A percentile compares a stretch with the other conserved stretches of the same genome.
Evolutionary conservation across 2,797 vertebrate genomes (phyloP).

Genomic region (Cephalopachus bancanus): DNA sequence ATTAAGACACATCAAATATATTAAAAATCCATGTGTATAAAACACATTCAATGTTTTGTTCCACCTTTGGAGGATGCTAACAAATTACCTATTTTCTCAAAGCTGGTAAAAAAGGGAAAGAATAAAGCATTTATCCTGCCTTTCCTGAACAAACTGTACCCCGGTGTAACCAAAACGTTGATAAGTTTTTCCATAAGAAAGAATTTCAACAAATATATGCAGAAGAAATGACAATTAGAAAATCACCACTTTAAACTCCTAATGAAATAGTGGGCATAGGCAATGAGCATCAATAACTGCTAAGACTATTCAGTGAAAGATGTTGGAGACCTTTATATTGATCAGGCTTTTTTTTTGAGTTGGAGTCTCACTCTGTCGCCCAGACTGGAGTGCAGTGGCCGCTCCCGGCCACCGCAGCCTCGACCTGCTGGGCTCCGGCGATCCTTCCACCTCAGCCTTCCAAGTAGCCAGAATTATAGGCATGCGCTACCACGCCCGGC

Average conservation of each 20-base stretch:
- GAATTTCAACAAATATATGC: background rate
- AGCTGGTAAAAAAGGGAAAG: background rate
- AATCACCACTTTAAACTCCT: background rate
- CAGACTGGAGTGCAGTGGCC: no score
- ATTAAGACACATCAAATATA: background rate
- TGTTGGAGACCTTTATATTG: background rate
- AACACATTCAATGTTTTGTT: background rate
- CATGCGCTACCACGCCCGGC: no score
- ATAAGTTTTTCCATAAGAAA: background rate
- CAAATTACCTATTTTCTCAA: background rate
- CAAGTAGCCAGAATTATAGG: no score
- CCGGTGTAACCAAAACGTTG: background rate
- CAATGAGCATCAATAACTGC: background rate
- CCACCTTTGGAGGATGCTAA: background rate
- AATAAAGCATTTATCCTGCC: background rate
- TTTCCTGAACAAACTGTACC: background rate
- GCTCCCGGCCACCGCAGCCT: no score
- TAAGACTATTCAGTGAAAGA: background rate
- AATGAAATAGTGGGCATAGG: background rate
- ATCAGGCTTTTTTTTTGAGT: no score
- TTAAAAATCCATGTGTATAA: background rate
- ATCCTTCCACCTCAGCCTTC: no score
- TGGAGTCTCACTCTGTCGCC: no score
- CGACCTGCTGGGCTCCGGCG: no score
- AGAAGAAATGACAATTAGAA: background rate